Conservation (phyloP, 2,888 invertebrate genomes). For the Ommatoiulus sabulosus region DNA sequence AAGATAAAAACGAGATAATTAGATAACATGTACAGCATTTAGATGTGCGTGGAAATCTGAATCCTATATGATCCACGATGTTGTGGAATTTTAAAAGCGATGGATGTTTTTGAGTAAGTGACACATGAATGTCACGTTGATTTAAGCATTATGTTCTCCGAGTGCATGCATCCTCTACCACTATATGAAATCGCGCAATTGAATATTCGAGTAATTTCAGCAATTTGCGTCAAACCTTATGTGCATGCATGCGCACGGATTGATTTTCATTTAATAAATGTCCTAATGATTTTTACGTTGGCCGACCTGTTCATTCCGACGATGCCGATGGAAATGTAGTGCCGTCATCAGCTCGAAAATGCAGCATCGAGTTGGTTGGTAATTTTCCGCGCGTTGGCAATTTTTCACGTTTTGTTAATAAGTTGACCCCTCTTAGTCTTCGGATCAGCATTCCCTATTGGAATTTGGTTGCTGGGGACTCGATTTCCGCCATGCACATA, state of each 20-base stretch:
- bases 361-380: neutral
- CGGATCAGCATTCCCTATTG: slow-evolving; percentile 45
- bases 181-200: neutral
- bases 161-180: no score
- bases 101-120: neutral
- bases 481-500: neutral
- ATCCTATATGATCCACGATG: neutral
- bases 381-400: neutral
- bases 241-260: neutral
- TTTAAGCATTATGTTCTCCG: no score
- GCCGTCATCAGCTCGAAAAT: neutral
- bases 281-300: neutral
- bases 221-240: neutral
- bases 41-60: no score
- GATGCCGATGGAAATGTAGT: neutral
- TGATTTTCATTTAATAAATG: slow-evolving; percentile 22
- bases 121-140: no score
- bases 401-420: slow-evolving; percentile 32
- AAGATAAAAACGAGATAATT: no score
- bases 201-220: neutral
- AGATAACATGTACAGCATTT: no score
- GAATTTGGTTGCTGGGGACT: slow-evolving; percentile 45
- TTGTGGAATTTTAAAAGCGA: neutral
- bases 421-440: slow-evolving; percentile 27
- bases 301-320: neutral